Base-by-base conservation (phyloP, 1,140 invertebrate genomes). In the Micrasema longulum region DNA sequence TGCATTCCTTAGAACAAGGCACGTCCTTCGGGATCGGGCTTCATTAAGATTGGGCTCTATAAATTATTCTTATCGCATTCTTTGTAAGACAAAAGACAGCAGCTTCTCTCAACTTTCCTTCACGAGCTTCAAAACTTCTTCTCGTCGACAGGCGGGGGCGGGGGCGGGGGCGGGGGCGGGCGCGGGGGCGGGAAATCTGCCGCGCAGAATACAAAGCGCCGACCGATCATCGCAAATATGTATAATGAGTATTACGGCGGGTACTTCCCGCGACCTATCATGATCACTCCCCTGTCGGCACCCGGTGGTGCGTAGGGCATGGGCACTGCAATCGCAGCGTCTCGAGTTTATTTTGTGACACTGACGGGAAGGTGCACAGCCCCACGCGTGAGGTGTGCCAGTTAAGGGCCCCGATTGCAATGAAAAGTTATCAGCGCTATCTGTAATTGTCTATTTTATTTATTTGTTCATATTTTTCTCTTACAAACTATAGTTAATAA, bases 61-160 rank as follows among this genome's bases (percentile, higher is more conserved):
- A 75, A 75, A 75, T 75, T 75, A 75, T 75, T 75, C 74, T 75
- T 75, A 75, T 75, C 74, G 74, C 74, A 75, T 75, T 75, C 74
- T 75, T 75, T 75, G 74, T 75, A 60, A 75, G 69, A 75, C 74
- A 75, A 75, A 75, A 70, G 74, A 75, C 74, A 75, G 74, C 74
- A 75, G 74, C 70, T 70, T 66, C 74, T 75, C 71, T 75, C 74
- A 75, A 75, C 74, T 75, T 75, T 75, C 74, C 74, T 75, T 75
- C 74, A 75, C 70, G 63, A 53, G 74, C 74, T 75, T 72, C 70
- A 75, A 72, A 75, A 72, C 74, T 26, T 36, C 31, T 45, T 20
- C 35, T 47, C 20, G 43, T 26, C 52, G 55, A 10, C n/a, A 22
- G 23, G n/a, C n/a, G n/a, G n/a, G n/a, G n/a, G n/a, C n/a, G n/a